phyloP scores from a whole-genome alignment of 2,797 vertebrate genomes.

The Salmo trutta region DNA sequence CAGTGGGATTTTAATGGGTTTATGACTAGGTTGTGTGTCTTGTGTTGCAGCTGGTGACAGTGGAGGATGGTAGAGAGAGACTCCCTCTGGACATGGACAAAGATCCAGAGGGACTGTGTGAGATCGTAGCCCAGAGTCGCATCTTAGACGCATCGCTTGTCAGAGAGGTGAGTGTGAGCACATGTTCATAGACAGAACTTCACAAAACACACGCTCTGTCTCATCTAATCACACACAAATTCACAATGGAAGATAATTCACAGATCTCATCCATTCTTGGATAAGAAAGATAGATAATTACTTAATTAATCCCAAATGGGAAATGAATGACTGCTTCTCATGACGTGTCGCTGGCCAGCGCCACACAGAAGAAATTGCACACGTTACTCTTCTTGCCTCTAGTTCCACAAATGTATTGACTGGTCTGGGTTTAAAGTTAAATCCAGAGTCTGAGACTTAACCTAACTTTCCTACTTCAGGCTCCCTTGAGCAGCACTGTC shows the following conservation, averaged over 20 bases:
- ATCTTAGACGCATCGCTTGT: slow-evolving; percentile 74
- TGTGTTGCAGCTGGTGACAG: slow-evolving; percentile 73
- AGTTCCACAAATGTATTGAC: no score
- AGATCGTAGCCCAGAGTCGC: slow-evolving; percentile 71
- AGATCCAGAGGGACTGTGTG: slow-evolving; percentile 71
- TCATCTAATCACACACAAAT: background rate
- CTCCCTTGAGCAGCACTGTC: no score
- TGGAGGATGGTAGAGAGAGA: slow-evolving; percentile 71
- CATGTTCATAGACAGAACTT: no score
- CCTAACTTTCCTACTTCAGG: no score
- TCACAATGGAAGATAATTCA: background rate
- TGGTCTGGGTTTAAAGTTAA: background rate
- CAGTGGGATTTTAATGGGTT: no score
- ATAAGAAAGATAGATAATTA: background rate
- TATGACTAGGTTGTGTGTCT: background rate
- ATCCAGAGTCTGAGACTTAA: background rate
- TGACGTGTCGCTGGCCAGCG: no score
- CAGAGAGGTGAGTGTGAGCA: slow-evolving; percentile 64
- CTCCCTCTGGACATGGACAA: slow-evolving; percentile 51
- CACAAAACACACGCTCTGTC: no score
- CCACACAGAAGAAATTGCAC: no score
- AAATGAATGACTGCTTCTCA: no score
- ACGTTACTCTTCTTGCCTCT: no score
- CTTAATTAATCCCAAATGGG: no score
- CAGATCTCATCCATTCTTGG: background rate